These are phyloP conservation scores for Parazoanthus atlanticus DNA, from an alignment of 92 coral and sea anemone species.

Conservation along the genomic window DNA sequence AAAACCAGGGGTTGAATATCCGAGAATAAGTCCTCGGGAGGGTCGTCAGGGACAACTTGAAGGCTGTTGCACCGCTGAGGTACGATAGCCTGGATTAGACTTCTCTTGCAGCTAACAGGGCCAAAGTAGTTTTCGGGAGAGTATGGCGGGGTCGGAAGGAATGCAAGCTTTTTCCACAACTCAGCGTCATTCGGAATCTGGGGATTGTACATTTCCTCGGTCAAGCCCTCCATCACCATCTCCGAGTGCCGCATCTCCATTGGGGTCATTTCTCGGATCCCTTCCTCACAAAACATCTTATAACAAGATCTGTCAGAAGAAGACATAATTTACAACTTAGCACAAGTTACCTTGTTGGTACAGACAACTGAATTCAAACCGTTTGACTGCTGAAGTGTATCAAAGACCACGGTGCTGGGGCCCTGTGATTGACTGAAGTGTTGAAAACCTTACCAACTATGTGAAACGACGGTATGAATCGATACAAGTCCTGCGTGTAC, in stretches of 20 bases:
- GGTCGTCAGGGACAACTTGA: constrained; percentile 95
- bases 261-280: constrained; percentile 66
- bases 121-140: constrained; percentile 86
- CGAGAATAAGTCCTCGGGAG: constrained; percentile 84
- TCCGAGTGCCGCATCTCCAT: constrained; percentile 64
- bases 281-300: constrained; percentile 86
- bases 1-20: constrained; percentile 85
- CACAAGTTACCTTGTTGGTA: constrained; percentile 48
- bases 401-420: background rate
- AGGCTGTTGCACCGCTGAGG: constrained; percentile 67
- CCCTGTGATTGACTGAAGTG: background rate
- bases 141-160: constrained; percentile 96
- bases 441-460: constrained; percentile 24
- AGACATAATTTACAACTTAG: constrained; percentile 52
- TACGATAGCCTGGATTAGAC: constrained; percentile 42
- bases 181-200: constrained; percentile 70
- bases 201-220: constrained; percentile 80
- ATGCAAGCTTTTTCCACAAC: constrained; percentile 78
- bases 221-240: constrained; percentile 60
- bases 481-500: background rate
- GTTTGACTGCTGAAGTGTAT: constrained; percentile 43
- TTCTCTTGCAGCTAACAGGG: constrained; percentile 58
- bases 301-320: constrained; percentile 73
- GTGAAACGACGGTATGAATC: background rate
- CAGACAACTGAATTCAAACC: constrained; percentile 53